Conservation (phyloP, 1,140 invertebrate species). For the Cylas formicarius region DNA sequence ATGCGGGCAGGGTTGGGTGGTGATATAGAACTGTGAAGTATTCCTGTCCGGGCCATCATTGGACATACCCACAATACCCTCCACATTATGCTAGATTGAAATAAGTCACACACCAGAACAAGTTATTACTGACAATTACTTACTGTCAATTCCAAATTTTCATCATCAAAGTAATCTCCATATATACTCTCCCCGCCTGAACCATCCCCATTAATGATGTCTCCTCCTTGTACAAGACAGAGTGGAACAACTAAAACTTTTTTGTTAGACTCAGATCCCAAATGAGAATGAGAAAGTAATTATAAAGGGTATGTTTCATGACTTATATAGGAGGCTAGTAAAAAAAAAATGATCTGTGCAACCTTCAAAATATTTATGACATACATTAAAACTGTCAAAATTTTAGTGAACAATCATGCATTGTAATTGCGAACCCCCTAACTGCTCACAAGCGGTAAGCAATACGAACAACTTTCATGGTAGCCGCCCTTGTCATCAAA, state of each 20-base stretch:
- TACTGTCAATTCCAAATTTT: slow-evolving; percentile 79
- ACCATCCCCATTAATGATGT: slow-evolving; percentile 75
- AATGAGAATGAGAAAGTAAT: too few relatives aligned
- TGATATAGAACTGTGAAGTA: slow-evolving; percentile 93
- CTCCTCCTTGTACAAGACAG: slow-evolving; percentile 81
- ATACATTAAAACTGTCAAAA: too few relatives aligned
- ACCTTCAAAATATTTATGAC: too few relatives aligned
- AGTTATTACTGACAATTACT: slow-evolving; percentile 13
- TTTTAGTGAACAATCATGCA: too few relatives aligned
- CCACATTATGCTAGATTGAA: slow-evolving; percentile 52
- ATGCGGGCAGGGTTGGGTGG: slow-evolving; percentile 73
- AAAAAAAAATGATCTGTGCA: too few relatives aligned
- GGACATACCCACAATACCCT: slow-evolving; percentile 80
- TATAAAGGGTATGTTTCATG: too few relatives aligned
- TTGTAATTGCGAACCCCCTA: too few relatives aligned
- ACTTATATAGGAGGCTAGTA: too few relatives aligned
- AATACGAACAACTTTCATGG: slow-evolving; percentile 10
- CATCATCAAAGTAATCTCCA: slow-evolving; percentile 80
- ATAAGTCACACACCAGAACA: too few relatives aligned
- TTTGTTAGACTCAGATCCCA: too few relatives aligned
- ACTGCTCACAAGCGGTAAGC: too few relatives aligned
- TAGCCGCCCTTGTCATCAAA: slow-evolving; percentile 7
- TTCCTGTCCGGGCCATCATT: slow-evolving; percentile 86
- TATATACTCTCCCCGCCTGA: slow-evolving; percentile 91
- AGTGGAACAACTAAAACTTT: slow-evolving; percentile 59